Percentiles rank a stretch among this genome's conserved stretches.
Evolutionary conservation across 1,140 invertebrate genomes (phyloP).

Genomic region (Hypothenemus hampei): DNA sequence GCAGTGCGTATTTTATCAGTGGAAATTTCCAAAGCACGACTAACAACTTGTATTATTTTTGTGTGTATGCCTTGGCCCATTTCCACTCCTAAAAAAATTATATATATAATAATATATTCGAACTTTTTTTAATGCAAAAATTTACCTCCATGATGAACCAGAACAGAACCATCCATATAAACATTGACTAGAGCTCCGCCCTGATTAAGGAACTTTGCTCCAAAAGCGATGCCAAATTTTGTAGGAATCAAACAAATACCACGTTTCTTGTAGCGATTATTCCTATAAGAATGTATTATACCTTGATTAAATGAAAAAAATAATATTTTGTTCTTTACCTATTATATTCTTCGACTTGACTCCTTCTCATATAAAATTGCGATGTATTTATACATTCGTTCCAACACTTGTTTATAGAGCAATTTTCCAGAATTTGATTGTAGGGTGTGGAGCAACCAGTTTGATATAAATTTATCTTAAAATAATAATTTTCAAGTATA

Average conservation of each 20-base stretch:
- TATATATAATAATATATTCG: background rate
- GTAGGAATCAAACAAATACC: slow-evolving; percentile 84
- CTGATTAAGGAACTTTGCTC: slow-evolving; percentile 78
- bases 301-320: background rate
- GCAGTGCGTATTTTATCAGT: slow-evolving; percentile 76
- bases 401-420: slow-evolving; percentile 77
- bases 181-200: slow-evolving; percentile 83
- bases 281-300: slow-evolving; percentile 45
- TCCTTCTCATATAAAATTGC: slow-evolving; percentile 59
- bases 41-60: slow-evolving; percentile 89
- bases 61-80: slow-evolving; percentile 96
- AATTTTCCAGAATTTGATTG: slow-evolving; percentile 68
- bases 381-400: slow-evolving; percentile 70
- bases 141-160: slow-evolving; percentile 80
- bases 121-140: background rate
- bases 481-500: background rate
- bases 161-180: slow-evolving; percentile 87
- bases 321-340: slow-evolving; percentile 47
- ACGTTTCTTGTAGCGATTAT: slow-evolving; percentile 82
- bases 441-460: slow-evolving; percentile 77
- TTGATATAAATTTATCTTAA: slow-evolving; percentile 67
- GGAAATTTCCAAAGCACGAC: slow-evolving; percentile 67
- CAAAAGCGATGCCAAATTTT: slow-evolving; percentile 87
- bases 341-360: slow-evolving; percentile 67
- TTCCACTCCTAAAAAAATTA: slow-evolving; percentile 55